Evolutionary conservation across 2,113 vertebrate species (phyloP), one percentile per base, ranked within the genome.

Genomic region (Chitala chitala): DNA sequence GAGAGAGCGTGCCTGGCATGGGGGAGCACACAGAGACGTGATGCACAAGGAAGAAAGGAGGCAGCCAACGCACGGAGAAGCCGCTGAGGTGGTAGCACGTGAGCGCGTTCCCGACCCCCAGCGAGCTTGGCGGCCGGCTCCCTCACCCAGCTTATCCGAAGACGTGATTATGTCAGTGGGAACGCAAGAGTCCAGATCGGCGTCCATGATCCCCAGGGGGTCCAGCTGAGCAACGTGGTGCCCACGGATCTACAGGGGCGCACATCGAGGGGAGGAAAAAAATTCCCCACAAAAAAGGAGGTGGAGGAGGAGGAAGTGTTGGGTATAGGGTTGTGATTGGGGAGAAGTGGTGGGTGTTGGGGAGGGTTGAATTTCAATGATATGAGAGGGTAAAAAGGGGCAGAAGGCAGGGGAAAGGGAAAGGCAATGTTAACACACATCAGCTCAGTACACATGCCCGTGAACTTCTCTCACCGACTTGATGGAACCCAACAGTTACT

Each of bases 91-190:
- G 22, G 53, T 48, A 36, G 26, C 4, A 17, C 26, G 26, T 69
- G 10, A 13, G 3, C 36, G 46, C 48, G 17, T 51, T 29, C 24
- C 68, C 3, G 26, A 51, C 66, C 5, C 66, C 74, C 46, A 9
- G 7, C 36, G 38, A 9, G 3, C 20, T 5, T 2, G 2, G 33
- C 42, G 42, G 42, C 20, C 33, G 17, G 8, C 76, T 80, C 94
- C 92, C 96, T 98, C 95, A 99, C 97, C 97, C 89, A 99, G 95
- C 94, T 98, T 98, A 93, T 99, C 95, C 86, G 96, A 92, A 88
- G 96, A 97, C 72, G 94, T 96, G 92, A 99, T 93, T 90, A 99
- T 96, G 92, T 99, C 96, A 58, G 93, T 93, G 85, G 96, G 97
- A 85, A 98, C 93, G 84, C 92, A 94, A 77, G 96, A 98, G 86